phyloP scores from a whole-genome alignment of 92 coral and sea anemone genomes.

The Palythoa grandis region DNA sequence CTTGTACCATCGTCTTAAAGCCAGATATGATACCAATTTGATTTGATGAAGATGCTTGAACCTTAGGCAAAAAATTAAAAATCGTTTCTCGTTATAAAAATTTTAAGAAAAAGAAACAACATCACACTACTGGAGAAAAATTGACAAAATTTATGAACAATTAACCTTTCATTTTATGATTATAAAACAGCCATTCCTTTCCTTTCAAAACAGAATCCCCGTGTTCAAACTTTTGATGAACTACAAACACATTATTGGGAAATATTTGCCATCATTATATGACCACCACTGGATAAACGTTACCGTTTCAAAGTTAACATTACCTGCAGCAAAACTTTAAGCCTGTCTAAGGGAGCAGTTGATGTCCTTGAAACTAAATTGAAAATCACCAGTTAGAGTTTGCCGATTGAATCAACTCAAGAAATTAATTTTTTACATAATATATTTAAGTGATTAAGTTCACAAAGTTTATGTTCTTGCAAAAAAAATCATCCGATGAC shows the following conservation, averaged over 20 bases:
- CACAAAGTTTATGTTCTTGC: too few relatives aligned
- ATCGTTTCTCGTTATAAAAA: not conserved
- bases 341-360: conserved; percentile 96
- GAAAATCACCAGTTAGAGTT: not conserved
- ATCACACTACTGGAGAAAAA: not conserved
- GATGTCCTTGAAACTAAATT: conserved; percentile 92
- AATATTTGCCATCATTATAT: too few relatives aligned
- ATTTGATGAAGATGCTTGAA: conserved; percentile 84
- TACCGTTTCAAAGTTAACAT: not conserved
- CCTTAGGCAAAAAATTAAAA: conserved; percentile 47
- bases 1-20: conserved; percentile 79
- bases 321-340: conserved; percentile 94
- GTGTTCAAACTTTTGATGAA: too few relatives aligned
- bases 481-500: too few relatives aligned
- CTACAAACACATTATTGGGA: too few relatives aligned
- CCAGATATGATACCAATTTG: conserved; percentile 85
- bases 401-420: not conserved
- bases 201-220: too few relatives aligned
- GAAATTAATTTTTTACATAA: too few relatives aligned
- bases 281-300: not conserved
- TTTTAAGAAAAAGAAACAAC: not conserved
- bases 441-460: too few relatives aligned
- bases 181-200: too few relatives aligned
- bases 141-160: too few relatives aligned
- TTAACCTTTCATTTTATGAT: too few relatives aligned